Evolutionary conservation across 2,888 invertebrate genomes (phyloP).

Genomic region (Pterobdella sp.): DNA sequence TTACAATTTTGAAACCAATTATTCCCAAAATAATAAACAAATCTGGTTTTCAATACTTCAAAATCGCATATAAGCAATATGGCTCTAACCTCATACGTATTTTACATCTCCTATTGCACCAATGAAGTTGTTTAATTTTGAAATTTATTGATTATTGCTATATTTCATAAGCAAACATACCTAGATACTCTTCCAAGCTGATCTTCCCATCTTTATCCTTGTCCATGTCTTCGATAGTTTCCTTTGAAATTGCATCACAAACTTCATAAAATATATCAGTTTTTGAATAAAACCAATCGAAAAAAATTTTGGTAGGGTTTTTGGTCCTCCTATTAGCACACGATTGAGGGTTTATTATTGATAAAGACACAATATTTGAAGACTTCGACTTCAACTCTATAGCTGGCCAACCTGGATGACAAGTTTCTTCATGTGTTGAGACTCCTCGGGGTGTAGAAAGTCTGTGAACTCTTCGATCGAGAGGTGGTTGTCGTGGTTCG

Average conservation of each 20-base stretch:
- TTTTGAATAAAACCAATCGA: background rate
- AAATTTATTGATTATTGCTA: too few relatives aligned
- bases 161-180: constrained; percentile 52
- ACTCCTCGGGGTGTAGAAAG: constrained; percentile 93
- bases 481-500: constrained; percentile 71
- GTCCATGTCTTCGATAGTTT: constrained; percentile 94
- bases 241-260: constrained; percentile 52
- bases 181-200: constrained; percentile 84
- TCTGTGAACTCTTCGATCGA: constrained; percentile 74
- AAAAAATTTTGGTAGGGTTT: background rate
- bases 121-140: too few relatives aligned
- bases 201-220: constrained; percentile 88
- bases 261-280: background rate
- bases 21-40: too few relatives aligned
- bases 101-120: too few relatives aligned
- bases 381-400: too few relatives aligned
- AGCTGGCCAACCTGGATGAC: constrained; percentile 68
- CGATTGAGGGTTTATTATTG: too few relatives aligned
- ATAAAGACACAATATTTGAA: too few relatives aligned
- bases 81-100: too few relatives aligned
- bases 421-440: constrained; percentile 78
- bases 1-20: too few relatives aligned
- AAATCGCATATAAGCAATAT: too few relatives aligned
- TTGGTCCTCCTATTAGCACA: background rate
- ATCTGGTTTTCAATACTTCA: too few relatives aligned